These are phyloP conservation scores for Rhinatrema bivittatum DNA, from an alignment of 2,797 vertebrate genomes.

Conservation along the genomic window DNA sequence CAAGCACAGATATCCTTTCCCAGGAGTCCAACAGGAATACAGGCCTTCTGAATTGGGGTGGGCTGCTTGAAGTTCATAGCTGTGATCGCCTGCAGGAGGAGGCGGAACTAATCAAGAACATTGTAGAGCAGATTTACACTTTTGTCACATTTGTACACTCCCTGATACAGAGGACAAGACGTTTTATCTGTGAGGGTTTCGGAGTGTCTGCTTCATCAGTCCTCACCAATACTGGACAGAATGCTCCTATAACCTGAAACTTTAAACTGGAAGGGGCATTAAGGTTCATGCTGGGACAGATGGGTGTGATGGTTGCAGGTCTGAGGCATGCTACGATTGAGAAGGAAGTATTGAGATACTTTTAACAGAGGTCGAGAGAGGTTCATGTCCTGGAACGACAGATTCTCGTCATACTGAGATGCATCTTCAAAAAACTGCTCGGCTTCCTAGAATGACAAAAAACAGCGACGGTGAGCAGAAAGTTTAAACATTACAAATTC, in stretches of 20 bases:
- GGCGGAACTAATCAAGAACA: background rate
- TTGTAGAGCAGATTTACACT: background rate
- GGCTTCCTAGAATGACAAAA: constrained; percentile 45
- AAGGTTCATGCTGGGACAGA: too few relatives aligned
- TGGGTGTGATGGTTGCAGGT: too few relatives aligned
- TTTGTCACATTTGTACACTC: too few relatives aligned
- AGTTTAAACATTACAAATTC: too few relatives aligned
- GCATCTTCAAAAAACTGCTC: constrained; percentile 81
- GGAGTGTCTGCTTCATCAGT: too few relatives aligned
- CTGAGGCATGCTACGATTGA: rapidly evolving
- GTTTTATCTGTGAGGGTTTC: background rate
- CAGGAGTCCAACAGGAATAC: constrained; percentile 83
- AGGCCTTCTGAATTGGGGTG: constrained; percentile 93
- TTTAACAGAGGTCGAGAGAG: constrained; percentile 90
- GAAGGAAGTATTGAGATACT: constrained; percentile 51
- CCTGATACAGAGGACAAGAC: background rate
- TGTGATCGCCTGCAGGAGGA: constrained; percentile 69
- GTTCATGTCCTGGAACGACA: constrained; percentile 92
- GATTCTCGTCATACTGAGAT: constrained; percentile 74
- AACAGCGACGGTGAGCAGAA: background rate
- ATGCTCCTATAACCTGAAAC: background rate
- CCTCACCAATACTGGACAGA: too few relatives aligned
- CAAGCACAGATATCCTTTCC: constrained; percentile 92
- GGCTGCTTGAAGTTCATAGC: constrained; percentile 85
- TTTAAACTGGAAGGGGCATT: background rate